A percentile compares a stretch with the other conserved stretches of the same genome.
Conservation (phyloP, 2,888 invertebrate genomes). For the Meghimatium bilineatum region DNA sequence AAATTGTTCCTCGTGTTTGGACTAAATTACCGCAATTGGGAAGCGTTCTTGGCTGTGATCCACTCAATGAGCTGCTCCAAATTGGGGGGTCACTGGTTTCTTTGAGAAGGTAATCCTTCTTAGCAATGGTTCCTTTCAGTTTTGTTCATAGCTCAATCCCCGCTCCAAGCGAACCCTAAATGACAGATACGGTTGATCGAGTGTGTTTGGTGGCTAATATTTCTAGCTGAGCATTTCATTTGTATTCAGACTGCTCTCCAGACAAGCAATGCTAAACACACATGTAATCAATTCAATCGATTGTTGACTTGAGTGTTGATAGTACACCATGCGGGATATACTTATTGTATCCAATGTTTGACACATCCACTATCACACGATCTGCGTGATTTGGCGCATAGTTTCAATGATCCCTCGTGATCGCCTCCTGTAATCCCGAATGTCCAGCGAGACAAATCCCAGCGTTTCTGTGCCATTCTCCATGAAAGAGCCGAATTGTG, state of each 20-base stretch:
- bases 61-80: slow-evolving; percentile 28
- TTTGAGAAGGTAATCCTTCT: slow-evolving; percentile 24
- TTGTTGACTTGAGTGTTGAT: neutral
- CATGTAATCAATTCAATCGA: neutral
- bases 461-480: neutral
- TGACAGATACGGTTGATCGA: slow-evolving; percentile 9
- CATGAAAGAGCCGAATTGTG: no score
- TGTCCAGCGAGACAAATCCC: neutral
- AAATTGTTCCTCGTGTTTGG: slow-evolving; percentile 39
- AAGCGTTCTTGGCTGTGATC: slow-evolving; percentile 17
- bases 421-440: neutral
- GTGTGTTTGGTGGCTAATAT: slow-evolving; percentile 3
- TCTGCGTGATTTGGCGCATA: neutral
- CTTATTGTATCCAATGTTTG: neutral
- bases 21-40: slow-evolving; percentile 41
- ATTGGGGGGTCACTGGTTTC: slow-evolving; percentile 35
- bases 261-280: neutral
- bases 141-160: slow-evolving; percentile 23
- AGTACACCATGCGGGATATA: neutral
- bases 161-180: slow-evolving; percentile 7
- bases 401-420: slow-evolving; percentile 8
- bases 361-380: neutral
- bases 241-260: neutral
- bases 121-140: neutral
- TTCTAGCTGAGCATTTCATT: neutral